Evolutionary conservation across 2,888 invertebrate genomes (phyloP).

Genomic region (Odontocerum albicorne): DNA sequence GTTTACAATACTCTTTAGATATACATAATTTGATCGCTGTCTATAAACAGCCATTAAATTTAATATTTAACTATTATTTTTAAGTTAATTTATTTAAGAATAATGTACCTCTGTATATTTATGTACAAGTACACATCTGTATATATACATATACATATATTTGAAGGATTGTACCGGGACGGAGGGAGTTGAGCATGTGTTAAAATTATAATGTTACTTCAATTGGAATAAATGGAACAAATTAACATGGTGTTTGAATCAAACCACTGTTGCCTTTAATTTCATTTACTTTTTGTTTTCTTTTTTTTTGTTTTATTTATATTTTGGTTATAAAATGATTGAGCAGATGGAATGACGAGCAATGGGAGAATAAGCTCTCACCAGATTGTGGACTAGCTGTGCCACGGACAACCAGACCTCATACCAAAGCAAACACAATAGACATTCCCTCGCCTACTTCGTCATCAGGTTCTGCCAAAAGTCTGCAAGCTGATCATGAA

Average conservation of each 20-base stretch:
- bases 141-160: constrained; percentile 12
- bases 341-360: constrained; percentile 28
- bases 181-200: constrained; percentile 7
- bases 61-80: constrained; percentile 2
- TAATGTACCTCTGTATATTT: too few species aligned
- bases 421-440: constrained; percentile 61
- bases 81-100: constrained; percentile 15
- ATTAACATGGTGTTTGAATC: constrained; percentile 21
- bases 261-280: background rate
- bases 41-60: constrained; percentile 8
- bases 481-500: constrained; percentile 40
- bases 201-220: constrained; percentile 23
- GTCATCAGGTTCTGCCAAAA: constrained; percentile 43
- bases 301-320: constrained; percentile 8
- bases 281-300: background rate
- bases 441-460: constrained; percentile 58
- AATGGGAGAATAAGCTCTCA: constrained; percentile 13
- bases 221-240: constrained; percentile 28
- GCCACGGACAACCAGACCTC: constrained; percentile 43
- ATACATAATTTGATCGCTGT: constrained; percentile 5
- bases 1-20: constrained; percentile 21
- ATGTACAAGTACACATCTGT: background rate
- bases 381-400: background rate
- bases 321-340: constrained; percentile 12
- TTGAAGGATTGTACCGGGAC: background rate